Evolutionary conservation across 2,113 vertebrate species (phyloP), one percentile per base, ranked within the genome.

Genomic region (Onychostruthus taczanowskii): DNA sequence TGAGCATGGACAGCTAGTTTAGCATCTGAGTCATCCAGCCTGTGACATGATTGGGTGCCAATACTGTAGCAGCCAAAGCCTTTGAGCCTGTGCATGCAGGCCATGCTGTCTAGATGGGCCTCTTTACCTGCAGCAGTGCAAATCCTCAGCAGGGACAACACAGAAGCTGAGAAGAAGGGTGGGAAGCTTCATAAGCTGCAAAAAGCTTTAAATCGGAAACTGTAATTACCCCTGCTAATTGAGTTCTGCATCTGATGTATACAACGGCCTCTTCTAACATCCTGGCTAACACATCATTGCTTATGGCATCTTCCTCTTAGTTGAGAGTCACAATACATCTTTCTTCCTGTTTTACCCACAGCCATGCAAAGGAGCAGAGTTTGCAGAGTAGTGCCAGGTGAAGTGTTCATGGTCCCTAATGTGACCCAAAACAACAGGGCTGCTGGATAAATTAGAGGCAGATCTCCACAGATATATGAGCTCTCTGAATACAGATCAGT

Each of bases 371-470:
- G 83, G 86, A 94, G 89, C 72, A 94, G 95, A 95, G 87, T 93
- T 85, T 81, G 94, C 88, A 96, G 94, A 95, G 88, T 16, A 92
- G 61, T 84, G 82, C 87, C 47, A 15, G 92, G 87, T 94, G 91
- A 97, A 96, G 83, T 77, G 88, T 90, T 95, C 55, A 35, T 58
- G 69, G 87, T 96, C 94, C 90, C 90, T 96, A 96, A 95, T 58
- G 93, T 37, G 53, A 94, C 92, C 87, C 47, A 53, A 83, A 96
- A 97, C 47, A 72, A 97, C 72, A 90, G 58, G 59, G 68, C 64
- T 94, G 73, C 75, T 94, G 94, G 90, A 94, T 96, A 97, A 97
- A 94, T 93, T 82, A 90, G 35, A 68, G 62, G 18, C 72, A 81
- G 41, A 72, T 68, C 82, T 92, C 23, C 30, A 81, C 28, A 78